These are phyloP conservation scores for Anthoscopus minutus DNA, from an alignment of 2,113 vertebrate genomes.

Conservation along the genomic window DNA sequence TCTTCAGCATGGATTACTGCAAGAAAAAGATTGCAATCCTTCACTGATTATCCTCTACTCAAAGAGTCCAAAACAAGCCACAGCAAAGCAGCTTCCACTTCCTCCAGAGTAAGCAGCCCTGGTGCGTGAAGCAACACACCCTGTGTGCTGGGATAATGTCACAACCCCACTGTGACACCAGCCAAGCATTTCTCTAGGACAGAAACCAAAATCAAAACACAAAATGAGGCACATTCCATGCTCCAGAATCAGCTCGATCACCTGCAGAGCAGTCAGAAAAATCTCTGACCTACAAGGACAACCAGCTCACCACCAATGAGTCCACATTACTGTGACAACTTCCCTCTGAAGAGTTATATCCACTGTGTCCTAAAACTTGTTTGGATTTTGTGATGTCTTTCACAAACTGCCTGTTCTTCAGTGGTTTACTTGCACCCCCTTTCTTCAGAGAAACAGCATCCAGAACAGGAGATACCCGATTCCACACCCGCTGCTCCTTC, in stretches of 20 bases:
- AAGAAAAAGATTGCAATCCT: constrained; percentile 34
- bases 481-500: not conserved
- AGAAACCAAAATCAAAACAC: not conserved
- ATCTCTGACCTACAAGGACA: not conserved
- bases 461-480: not conserved
- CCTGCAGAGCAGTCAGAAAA: not conserved
- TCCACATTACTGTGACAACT: rapidly evolving
- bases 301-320: not conserved
- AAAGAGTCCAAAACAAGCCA: not conserved
- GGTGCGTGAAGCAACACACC: not conserved
- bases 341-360: not conserved
- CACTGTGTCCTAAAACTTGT: not conserved
- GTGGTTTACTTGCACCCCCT: not conserved
- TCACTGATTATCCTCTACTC: not conserved
- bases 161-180: not conserved
- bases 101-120: not conserved
- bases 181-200: not conserved
- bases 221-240: not conserved
- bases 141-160: not conserved
- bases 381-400: not conserved
- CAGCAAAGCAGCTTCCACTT: not conserved
- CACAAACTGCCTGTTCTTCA: not conserved
- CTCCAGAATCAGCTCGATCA: not conserved
- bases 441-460: not conserved
- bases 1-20: constrained; percentile 84